Evolutionary conservation across 2,888 invertebrate species (phyloP).

Genomic region (Oeneis ivallda): DNA sequence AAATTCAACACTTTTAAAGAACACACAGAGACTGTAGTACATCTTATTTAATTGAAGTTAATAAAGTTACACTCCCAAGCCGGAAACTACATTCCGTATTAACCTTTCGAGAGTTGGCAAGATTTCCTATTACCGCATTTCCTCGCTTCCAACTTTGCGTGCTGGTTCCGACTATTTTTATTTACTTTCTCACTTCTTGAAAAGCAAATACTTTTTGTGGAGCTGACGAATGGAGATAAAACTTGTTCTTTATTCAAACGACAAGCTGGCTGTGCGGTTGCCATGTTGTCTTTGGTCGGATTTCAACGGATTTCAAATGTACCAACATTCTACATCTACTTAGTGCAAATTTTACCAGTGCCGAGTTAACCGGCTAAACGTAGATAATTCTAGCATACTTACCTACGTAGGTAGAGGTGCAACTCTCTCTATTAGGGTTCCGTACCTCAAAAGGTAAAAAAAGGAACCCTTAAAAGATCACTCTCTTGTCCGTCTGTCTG

Average conservation of each 20-base stretch:
- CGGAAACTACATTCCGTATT: conserved; percentile 54
- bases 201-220: conserved; percentile 37
- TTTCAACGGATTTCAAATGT: too few species aligned
- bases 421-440: too few species aligned
- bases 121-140: conserved; percentile 54
- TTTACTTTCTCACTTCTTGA: conserved; percentile 47
- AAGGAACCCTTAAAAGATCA: too few species aligned
- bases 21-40: conserved; percentile 13
- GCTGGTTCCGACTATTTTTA: conserved; percentile 52
- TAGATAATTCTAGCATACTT: too few species aligned
- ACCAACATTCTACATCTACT: too few species aligned
- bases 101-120: conserved; percentile 59
- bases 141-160: conserved; percentile 48
- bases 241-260: conserved; percentile 24
- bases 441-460: too few species aligned
- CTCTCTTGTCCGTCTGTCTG: too few species aligned
- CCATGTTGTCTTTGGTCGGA: conserved; percentile 14
- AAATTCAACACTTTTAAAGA: neutral
- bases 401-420: too few species aligned
- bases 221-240: conserved; percentile 35
- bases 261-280: conserved; percentile 21
- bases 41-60: conserved; percentile 47
- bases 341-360: too few species aligned
- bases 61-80: conserved; percentile 50
- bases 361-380: too few species aligned